Base-by-base conservation (phyloP, 2,888 invertebrate genomes). In the Coleophora flavipennella region DNA sequence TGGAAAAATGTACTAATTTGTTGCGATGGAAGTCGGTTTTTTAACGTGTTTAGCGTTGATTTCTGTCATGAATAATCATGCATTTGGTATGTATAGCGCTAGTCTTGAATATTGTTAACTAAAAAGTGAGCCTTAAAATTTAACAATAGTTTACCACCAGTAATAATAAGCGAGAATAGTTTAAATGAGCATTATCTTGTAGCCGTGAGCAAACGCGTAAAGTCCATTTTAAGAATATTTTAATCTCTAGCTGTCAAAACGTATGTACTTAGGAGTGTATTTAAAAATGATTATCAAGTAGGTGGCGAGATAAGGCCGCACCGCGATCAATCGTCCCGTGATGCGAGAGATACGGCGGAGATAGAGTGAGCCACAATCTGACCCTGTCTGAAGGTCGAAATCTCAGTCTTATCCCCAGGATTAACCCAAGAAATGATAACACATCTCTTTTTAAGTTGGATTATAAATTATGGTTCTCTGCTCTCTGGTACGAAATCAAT, bases 261-360 rank as follows among this genome's bases (percentile, higher is more conserved):
- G 50, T 69, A 67, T 72, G 69, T 68, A 67, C 57, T 62, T 60
- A 70, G 74, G 67, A 75, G 67, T 66, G 67, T 73, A 73, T 74
- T 79, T 75, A 70, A 73, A 70, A 73, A 73, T 74, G 63, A 75
- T 75, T 76, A 78, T 78, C 77, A 72, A 67, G 67, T 65, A 67
- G 57, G 52, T 59, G 53, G 27, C 49, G 45, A 53, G 81, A 80
- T 80, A 81, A 79, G 66, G 59, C 43, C 43, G 63, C 63, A 70
- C 3, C 20, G 20, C 69, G 67, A 80, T 80, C 75, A 75, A 76
- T 78, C 70, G 75, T 65, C 57, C 54, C 63, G 60, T 57, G 62
- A 62, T 62, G 52, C 48, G 52, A 44, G 55, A 63, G 64, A 68
- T 67, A 74, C 59, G 57, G 64, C 62, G 58, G 49, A 63, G 66